Evolutionary conservation across 2,888 invertebrate genomes (phyloP).

Genomic region (Caprella mutica): DNA sequence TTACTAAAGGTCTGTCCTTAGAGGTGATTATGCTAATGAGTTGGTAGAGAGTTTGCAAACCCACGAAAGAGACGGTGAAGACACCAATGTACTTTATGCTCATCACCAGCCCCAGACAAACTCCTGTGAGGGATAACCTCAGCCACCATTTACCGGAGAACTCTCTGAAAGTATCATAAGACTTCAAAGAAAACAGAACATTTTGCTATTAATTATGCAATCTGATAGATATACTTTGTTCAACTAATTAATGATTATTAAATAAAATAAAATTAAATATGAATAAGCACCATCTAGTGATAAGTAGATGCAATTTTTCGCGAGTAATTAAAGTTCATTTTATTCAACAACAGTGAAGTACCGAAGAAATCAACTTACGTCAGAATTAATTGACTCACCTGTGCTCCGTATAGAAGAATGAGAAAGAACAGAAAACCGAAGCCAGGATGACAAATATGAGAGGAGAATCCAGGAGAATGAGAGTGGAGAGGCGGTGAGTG

Average conservation of each 20-base stretch:
- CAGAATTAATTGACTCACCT: slow-evolving; percentile 14
- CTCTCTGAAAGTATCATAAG: slow-evolving; percentile 9
- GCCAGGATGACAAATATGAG: slow-evolving; percentile 23
- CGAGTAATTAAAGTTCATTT: not conserved
- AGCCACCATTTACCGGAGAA: slow-evolving; percentile 30
- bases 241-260: not conserved
- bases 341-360: no score
- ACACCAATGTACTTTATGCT: slow-evolving; percentile 34
- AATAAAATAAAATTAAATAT: not conserved
- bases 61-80: slow-evolving; percentile 28
- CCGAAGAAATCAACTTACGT: no score
- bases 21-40: slow-evolving; percentile 17
- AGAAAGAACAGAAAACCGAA: slow-evolving; percentile 17
- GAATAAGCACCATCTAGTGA: not conserved
- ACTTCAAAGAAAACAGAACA: no score
- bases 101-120: slow-evolving; percentile 20
- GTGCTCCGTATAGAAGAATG: slow-evolving; percentile 20
- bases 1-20: slow-evolving; percentile 11
- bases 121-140: slow-evolving; percentile 23
- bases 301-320: not conserved
- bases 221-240: no score
- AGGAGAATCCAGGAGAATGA: slow-evolving; percentile 26
- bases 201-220: no score
- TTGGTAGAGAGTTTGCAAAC: slow-evolving; percentile 28
- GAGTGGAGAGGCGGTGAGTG: slow-evolving; percentile 22